Base-by-base conservation (phyloP, 1,140 invertebrate species). In the Caenorhabditis remanei region DNA sequence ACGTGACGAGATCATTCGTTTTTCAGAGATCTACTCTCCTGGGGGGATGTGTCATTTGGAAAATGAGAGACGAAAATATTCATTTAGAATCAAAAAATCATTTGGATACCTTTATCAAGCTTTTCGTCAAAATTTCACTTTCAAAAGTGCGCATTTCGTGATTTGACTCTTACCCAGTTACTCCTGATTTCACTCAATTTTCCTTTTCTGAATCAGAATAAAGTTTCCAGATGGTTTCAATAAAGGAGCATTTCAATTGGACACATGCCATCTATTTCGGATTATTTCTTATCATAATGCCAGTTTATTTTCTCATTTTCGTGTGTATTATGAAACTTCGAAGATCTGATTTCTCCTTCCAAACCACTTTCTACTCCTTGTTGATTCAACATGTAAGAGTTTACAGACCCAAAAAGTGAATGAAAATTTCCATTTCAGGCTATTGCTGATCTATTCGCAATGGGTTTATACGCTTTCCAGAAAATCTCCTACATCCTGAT, bases 181-280 rank as follows among this genome's bases (percentile, higher is more conserved):
- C 19, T 14, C 14, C 50, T 50, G 6, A n/a, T 58, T 58, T n/a
- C 32, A 32, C 32, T 32, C 32, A 32, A 32, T 32, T 32, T 32
- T 32, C 32, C 32, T 32, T 32, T 32, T 32, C 32, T 32, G 32
- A 32, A 32, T 8, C 8, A 19, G n/a, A n/a, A 58, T 21, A 58
- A n/a, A 16, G 16, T 58, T n/a, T 58, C n/a, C 56, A 58, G 56
- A 58, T 58, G 56, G 56, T 58, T 21, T 58, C 56, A 58, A 58
- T 58, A 5, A 21, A 19, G 56, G 56, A n/a, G 16, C 56, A 58
- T 58, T 58, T 58, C 19, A 58, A 58, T 21, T 58, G 56, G 56
- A 58, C 56, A 58, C 56, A 58, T 58, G 56, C 56, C n/a, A n/a
- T 58, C 2, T 58, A 58, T n/a, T 58, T 58, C n/a, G 56, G 9